A percentile compares a stretch with the other conserved stretches of the same genome.
These are phyloP conservation scores for Napeogenes sylphis DNA, from an alignment of 2,888 invertebrate species.

Conservation along the genomic window DNA sequence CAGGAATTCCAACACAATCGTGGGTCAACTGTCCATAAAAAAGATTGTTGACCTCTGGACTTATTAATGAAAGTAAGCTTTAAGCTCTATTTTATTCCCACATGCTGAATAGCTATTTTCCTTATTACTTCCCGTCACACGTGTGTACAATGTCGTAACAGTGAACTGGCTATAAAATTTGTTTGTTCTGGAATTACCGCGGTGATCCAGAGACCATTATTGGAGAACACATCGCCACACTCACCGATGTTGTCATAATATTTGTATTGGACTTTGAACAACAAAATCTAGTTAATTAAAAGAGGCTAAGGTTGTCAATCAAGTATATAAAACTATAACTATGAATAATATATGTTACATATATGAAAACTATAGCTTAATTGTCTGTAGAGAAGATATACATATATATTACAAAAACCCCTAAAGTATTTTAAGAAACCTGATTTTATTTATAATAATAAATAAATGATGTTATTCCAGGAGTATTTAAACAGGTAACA, in stretches of 20 bases:
- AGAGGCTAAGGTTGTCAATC: neutral
- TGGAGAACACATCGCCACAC: slow-evolving; percentile 6
- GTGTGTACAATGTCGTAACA: slow-evolving; percentile 1
- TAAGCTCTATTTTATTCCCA: neutral
- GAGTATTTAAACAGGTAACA: neutral
- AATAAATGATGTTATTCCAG: no score
- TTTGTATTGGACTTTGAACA: slow-evolving; percentile 3
- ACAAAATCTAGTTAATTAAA: neutral
- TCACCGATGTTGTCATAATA: slow-evolving; percentile 15
- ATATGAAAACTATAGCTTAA: no score
- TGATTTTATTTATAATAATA: no score
- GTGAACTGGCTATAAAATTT: slow-evolving; percentile 3
- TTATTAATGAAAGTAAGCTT: neutral
- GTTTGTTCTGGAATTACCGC: slow-evolving; percentile 16
- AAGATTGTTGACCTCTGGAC: slow-evolving; percentile 21
- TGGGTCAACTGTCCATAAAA: slow-evolving; percentile 15
- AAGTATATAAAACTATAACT: no score
- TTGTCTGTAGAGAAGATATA: no score
- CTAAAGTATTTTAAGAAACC: no score
- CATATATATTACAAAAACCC: no score
- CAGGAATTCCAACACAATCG: slow-evolving; percentile 15
- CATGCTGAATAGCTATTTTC: neutral
- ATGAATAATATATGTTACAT: no score
- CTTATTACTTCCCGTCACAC: neutral
- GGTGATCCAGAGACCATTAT: slow-evolving; percentile 12